Base-by-base conservation (phyloP, 1,140 invertebrate genomes). In the Drosophila tropicalis region DNA sequence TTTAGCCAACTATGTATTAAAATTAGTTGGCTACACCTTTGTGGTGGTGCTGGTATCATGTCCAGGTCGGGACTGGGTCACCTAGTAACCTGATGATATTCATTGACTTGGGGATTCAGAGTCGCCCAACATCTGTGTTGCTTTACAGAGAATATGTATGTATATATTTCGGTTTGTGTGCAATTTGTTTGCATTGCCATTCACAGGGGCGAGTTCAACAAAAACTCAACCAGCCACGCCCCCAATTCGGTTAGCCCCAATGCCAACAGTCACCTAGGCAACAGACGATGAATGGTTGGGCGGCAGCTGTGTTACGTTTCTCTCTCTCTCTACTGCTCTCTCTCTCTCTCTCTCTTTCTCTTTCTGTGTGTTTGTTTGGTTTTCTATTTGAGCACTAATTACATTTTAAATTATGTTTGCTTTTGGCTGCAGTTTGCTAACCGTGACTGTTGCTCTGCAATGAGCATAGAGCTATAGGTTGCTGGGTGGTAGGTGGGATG, bases 341-440 rank as follows among this genome's bases (percentile, higher is more conserved):
- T 47, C 41, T 9, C 7, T 17, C 15, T 47, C 5, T 9, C 17
- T 10, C 44, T 10, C 5, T 19, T 3, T 22, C 17, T 22, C 19
- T 22, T 9, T 22, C 17, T 51, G 3, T 51, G 17, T 80, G 80
- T 87, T 87, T 87, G 80, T 89, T 84, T 89, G 85, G 80, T 83
- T 89, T 89, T 84, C 80, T 89, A 89, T 89, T 89, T 89, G 84
- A 89, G 81, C 84, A 89, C 84, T 89, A 89, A 89, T 89, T 89
- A 89, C 84, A 89, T 89, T 89, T 89, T 89, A 89, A 89, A 89
- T 90, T 89, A 89, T 89, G 86, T 89, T 89, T 89, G 85, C 84
- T 79, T 90, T 89, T 81, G 77, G 66, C 80, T 64, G 62, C 73
- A 75, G 62, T 72, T 77, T 56, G 70, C 71, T 76, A 77, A 72